Evolutionary conservation across 2,888 invertebrate genomes (phyloP), one percentile per base, ranked within the genome.

Genomic region (Leptopilina myrica): DNA sequence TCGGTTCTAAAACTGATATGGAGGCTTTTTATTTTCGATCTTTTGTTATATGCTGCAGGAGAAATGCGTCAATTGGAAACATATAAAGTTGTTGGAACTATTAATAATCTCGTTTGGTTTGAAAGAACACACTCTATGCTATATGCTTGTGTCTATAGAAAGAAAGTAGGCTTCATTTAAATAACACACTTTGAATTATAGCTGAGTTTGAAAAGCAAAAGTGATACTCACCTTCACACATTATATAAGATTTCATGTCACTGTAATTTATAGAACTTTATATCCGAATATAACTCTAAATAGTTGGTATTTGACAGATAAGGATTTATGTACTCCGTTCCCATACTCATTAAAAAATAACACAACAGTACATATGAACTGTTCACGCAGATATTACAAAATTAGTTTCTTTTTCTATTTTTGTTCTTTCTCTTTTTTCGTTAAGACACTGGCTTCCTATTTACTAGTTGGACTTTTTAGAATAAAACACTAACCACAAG

Each of bases 111-210:
- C 15, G 59, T 59, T 59, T n/a, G 9, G 8, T 59, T 20, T 59
- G 59, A 59, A 59, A n/a, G 15, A 15, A 59, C 59, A 59, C 15
- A 20, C 1, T 1, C 20, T 20, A 0, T 20, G 20, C 20, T 20
- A 20, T 59, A 6, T 59, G n/a, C 7, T 20, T 33, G 33, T 3
- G 33, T 33, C n/a, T 59, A n/a, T 59, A n/a, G 8, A 15, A 59
- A 20, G 62, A 62, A 62, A 62, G 62, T 62, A 62, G 62, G 62
- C 20, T 62, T 62, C 62, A 62, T 62, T 62, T 62, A 20, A 62
- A 62, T 62, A 62, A 62, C 59, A 62, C 59, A 62, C 20, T 62
- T 62, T 62, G 62, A 62, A 15, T 62, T 62, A 62, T 62, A 62
- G 4, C n/a, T 59, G 62, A 62, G 62, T 20, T 9, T 20, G 62